Percentiles rank a stretch among this genome's conserved stretches.
Evolutionary conservation across 1,140 invertebrate genomes (phyloP).

Genomic region (Oncopodura yosiiana): DNA sequence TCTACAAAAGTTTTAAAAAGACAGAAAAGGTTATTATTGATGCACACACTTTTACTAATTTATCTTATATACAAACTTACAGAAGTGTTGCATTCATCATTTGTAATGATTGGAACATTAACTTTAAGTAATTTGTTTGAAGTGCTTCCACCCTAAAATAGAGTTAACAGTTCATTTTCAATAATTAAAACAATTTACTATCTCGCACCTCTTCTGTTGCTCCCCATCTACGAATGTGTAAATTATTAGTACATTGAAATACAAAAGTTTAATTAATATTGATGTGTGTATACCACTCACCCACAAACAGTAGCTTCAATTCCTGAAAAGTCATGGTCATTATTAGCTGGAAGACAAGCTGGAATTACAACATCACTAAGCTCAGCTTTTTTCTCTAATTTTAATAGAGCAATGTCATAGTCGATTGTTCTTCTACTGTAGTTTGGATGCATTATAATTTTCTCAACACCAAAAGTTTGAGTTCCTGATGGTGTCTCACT

Average conservation of each 20-base stretch:
- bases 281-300: slow-evolving; percentile 1
- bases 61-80: no score
- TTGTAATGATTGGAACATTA: slow-evolving; percentile 35
- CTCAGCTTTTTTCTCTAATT: no score
- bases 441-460: slow-evolving; percentile 28
- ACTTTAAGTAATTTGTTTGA: slow-evolving; percentile 34
- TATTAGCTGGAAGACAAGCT: slow-evolving; percentile 24
- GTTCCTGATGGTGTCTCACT: slow-evolving; percentile 44
- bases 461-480: slow-evolving; percentile 1
- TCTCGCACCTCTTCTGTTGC: slow-evolving; percentile 42
- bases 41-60: neutral
- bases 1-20: no score
- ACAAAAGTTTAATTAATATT: no score
- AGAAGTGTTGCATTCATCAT: slow-evolving; percentile 29
- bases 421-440: slow-evolving; percentile 22
- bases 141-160: slow-evolving; percentile 33
- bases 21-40: slow-evolving; percentile 2
- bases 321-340: slow-evolving; percentile 20
- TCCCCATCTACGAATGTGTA: slow-evolving; percentile 60
- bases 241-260: no score
- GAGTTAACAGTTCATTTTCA: no score
- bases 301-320: slow-evolving; percentile 18
- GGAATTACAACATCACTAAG: slow-evolving; percentile 7
- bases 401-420: slow-evolving; percentile 31
- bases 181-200: no score